Conservation (phyloP, 2,113 vertebrate genomes). For the Tupaia chinensis region DNA sequence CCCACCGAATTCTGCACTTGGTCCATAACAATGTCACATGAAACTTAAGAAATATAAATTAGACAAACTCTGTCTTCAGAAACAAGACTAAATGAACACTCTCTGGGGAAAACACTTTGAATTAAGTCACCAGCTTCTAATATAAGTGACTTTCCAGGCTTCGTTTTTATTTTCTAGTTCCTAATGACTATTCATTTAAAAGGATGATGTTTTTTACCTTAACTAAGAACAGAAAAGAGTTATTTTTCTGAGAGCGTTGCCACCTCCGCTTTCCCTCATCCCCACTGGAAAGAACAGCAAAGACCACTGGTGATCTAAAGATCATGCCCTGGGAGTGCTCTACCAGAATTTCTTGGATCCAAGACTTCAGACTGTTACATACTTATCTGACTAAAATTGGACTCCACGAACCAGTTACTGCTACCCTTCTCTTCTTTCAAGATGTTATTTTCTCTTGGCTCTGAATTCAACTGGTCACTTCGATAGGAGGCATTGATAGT, state of each 20-base stretch:
- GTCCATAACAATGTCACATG: neutral
- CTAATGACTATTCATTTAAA: neutral
- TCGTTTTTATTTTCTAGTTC: slow-evolving; percentile 24
- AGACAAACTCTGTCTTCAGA: neutral
- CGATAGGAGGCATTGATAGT: slow-evolving; percentile 86
- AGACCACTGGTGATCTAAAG: neutral
- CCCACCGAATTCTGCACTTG: neutral
- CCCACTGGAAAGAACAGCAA: neutral
- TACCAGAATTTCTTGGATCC: neutral
- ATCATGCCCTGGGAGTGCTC: neutral
- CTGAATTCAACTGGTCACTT: slow-evolving; percentile 83
- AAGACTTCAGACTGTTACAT: slow-evolving; percentile 79
- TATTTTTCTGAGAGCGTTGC: neutral
- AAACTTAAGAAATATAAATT: slow-evolving; percentile 9
- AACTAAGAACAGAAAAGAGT: neutral
- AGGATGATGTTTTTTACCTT: neutral
- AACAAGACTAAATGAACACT: neutral
- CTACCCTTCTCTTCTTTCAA: slow-evolving; percentile 74
- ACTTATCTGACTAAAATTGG: slow-evolving; percentile 94
- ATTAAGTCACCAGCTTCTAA: neutral
- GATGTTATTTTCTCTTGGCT: slow-evolving; percentile 80
- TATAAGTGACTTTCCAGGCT: neutral
- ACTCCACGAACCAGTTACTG: slow-evolving; percentile 90
- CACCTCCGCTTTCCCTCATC: neutral
- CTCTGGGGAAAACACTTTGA: neutral